Conservation (phyloP, 2,888 invertebrate species). For the Cephonodes hylas region DNA sequence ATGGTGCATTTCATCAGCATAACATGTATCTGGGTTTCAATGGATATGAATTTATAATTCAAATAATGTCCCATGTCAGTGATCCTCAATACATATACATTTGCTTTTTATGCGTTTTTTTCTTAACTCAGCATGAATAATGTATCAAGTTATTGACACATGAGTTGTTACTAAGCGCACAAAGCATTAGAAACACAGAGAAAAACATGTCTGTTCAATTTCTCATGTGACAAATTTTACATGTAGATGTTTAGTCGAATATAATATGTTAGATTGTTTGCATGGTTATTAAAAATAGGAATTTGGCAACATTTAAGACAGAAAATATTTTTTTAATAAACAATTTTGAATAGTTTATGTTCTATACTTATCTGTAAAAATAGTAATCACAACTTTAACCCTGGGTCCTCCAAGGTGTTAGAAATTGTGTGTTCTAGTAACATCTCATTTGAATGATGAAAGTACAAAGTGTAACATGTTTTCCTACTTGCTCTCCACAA, state of each 20-base stretch:
- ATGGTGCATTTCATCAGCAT: neutral
- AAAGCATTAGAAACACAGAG: neutral
- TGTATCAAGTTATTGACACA: neutral
- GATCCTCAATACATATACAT: neutral
- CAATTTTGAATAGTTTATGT: neutral
- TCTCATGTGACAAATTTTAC: neutral
- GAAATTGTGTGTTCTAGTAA: too few relatives aligned
- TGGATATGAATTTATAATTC: neutral
- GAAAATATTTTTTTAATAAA: too few relatives aligned
- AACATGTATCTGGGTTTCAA: neutral
- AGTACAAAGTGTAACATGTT: too few relatives aligned
- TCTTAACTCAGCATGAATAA: slow-evolving; percentile 3
- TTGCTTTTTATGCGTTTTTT: neutral
- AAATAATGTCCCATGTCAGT: neutral
- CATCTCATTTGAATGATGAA: too few relatives aligned
- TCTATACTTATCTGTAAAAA: too few relatives aligned
- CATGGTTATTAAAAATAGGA: neutral
- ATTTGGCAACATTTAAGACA: too few relatives aligned
- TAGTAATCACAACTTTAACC: too few relatives aligned
- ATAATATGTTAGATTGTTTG: neutral
- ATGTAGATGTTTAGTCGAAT: neutral
- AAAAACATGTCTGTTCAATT: neutral
- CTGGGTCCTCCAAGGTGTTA: too few relatives aligned
- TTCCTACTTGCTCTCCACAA: too few relatives aligned
- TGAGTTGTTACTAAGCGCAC: neutral